These are phyloP conservation scores for Capitulum mitella DNA, from an alignment of 2,888 invertebrate species.

Conservation along the genomic window DNA sequence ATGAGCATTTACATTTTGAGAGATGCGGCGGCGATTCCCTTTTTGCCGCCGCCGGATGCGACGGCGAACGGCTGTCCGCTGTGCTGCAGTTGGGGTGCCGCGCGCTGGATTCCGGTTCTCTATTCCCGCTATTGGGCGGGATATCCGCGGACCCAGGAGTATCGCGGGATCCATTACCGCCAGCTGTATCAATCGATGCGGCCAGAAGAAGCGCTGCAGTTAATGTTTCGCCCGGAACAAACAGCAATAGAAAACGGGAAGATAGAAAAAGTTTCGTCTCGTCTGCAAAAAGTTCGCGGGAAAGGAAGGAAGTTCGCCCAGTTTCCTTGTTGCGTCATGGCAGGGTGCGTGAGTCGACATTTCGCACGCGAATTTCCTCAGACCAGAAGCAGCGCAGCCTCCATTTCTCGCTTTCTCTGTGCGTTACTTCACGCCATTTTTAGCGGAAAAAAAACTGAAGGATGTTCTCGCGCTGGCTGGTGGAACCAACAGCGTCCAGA, in stretches of 20 bases:
- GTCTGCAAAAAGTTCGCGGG: neutral
- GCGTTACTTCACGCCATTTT: too few species aligned
- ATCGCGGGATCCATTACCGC: neutral
- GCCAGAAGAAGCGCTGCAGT: neutral
- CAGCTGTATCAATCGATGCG: neutral
- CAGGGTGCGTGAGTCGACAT: too few species aligned
- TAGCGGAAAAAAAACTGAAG: too few species aligned
- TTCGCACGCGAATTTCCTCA: too few species aligned
- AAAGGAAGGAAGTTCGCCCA: neutral
- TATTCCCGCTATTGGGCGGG: too few species aligned
- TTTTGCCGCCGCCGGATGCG: too few species aligned
- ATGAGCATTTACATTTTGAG: neutral
- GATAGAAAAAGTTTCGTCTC: neutral
- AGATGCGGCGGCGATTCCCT: neutral
- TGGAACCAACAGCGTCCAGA: too few species aligned
- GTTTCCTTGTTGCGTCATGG: too few species aligned
- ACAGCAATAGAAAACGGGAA: neutral
- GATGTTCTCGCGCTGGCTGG: too few species aligned
- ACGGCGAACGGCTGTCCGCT: too few species aligned
- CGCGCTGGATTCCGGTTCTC: neutral
- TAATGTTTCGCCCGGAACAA: neutral
- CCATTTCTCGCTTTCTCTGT: neutral
- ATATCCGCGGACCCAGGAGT: neutral
- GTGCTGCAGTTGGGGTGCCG: too few species aligned
- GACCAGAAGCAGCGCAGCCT: neutral